Percentiles rank a stretch among this genome's conserved stretches.
Conservation (phyloP, 2,888 invertebrate genomes). For the Cryptus armator region DNA sequence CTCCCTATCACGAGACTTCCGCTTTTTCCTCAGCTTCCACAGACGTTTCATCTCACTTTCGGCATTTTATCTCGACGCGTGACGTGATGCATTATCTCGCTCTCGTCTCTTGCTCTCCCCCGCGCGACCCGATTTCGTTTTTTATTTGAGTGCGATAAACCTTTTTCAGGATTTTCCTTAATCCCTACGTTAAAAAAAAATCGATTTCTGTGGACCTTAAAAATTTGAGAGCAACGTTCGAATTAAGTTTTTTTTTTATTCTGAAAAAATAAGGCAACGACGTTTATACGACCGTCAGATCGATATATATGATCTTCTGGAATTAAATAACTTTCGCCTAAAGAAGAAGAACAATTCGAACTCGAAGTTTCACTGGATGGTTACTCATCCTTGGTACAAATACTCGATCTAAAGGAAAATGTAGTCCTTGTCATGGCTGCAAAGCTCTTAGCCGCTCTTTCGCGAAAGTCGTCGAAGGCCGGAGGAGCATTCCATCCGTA, state of each 20-base stretch:
- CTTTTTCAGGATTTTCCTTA: too few relatives aligned
- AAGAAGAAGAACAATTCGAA: too few relatives aligned
- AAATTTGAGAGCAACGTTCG: too few relatives aligned
- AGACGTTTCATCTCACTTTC: background rate
- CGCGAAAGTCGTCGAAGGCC: conserved; percentile 43
- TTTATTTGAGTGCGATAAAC: too few relatives aligned
- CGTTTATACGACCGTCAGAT: too few relatives aligned
- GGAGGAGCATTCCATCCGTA: conserved; percentile 69
- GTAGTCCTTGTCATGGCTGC: background rate
- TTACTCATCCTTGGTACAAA: background rate
- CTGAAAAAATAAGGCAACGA: too few relatives aligned
- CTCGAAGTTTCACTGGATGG: too few relatives aligned
- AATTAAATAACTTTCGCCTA: too few relatives aligned
- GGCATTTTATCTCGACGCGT: background rate
- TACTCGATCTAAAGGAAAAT: conserved; percentile 5
- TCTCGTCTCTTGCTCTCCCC: conserved; percentile 43
- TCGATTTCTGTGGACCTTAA: too few relatives aligned
- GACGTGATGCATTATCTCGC: background rate
- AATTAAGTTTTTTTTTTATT: too few relatives aligned
- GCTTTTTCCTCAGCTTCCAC: conserved; percentile 41
- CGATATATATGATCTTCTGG: too few relatives aligned
- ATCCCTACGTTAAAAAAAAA: too few relatives aligned
- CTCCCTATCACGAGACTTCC: conserved; percentile 53
- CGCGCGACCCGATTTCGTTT: background rate
- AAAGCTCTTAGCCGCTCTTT: background rate